Evolutionary conservation across 2,888 invertebrate genomes (phyloP), one percentile per base, ranked within the genome.

Genomic region (Zygothrica quintamaculata): DNA sequence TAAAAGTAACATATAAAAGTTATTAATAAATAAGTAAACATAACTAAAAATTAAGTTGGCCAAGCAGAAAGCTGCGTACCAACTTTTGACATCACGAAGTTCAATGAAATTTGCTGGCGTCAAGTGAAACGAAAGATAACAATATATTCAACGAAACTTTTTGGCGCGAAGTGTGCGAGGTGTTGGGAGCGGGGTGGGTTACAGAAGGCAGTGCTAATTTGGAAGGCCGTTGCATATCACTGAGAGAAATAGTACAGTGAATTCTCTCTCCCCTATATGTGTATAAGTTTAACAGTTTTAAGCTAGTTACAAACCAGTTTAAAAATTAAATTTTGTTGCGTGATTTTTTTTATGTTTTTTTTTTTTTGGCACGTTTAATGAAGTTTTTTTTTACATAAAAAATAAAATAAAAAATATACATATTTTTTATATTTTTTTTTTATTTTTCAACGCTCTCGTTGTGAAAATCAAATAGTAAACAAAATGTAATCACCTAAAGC

Each of bases 151-250:
- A 42, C 59, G 36, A 42, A 56, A 66, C 48, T 51, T 18, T 60
- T 62, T 33, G 29, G 50, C 1, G 11, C 26, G 26, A 25, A 5
- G 7, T 11, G n/a, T 0, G 2, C 1, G 16, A 11, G 50, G n/a
- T 16, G 1, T 8, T 26, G 15, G 26, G n/a, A 15, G 25, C n/a
- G 26, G 26, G 16, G 36, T 7, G 33, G 25, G 13, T n/a, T 12
- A 42, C 42, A 36, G 42, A 42, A 48, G 62, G 72, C 70, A 68
- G 56, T 77, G 79, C 77, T 84, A 75, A 80, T 84, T 84, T 61
- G 70, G 81, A 80, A 80, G 79, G 79, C 52, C 79, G 84, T 84
- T 75, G 68, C 64, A 72, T 79, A 79, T 79, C 82, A 73, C 58
- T 13, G 42, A 36, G 43, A 51, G 66, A 71, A 71, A 61, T 47